These are phyloP conservation scores for Elachura formosa DNA, from an alignment of 2,113 vertebrate genomes.

Conservation along the genomic window DNA sequence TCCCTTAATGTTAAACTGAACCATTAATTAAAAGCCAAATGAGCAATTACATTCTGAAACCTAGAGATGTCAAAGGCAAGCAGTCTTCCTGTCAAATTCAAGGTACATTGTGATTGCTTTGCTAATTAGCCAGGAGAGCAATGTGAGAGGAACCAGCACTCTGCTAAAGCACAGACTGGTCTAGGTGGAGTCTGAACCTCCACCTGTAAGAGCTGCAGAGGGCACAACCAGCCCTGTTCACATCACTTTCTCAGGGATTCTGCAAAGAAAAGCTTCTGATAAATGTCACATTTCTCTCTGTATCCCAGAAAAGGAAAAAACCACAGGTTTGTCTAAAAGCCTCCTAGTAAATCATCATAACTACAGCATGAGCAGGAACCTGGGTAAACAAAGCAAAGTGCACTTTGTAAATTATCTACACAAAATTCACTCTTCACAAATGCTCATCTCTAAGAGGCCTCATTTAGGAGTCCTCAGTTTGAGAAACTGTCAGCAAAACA, in stretches of 20 bases:
- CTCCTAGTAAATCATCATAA: not conserved
- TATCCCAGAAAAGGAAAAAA: fast-evolving
- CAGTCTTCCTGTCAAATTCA: not conserved
- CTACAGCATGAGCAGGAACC: not conserved
- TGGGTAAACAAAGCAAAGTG: not conserved
- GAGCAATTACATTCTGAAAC: not conserved
- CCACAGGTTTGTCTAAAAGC: not conserved
- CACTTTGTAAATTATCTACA: not conserved
- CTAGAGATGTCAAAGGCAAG: not conserved
- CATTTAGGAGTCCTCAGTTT: not conserved
- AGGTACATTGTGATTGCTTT: fast-evolving
- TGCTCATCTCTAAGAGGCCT: not conserved
- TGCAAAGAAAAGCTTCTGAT: not conserved
- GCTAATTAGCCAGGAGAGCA: not conserved
- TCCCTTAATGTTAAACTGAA: not conserved
- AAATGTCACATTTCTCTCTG: not conserved
- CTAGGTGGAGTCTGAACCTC: not conserved
- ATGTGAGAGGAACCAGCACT: not conserved
- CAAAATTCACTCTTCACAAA: not conserved
- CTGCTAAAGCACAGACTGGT: not conserved
- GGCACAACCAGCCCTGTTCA: too few relatives aligned
- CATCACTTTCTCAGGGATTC: too few relatives aligned
- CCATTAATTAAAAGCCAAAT: not conserved
- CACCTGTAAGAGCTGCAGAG: too few relatives aligned
- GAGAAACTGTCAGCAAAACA: not conserved